Conservation (phyloP, 2,797 vertebrate species). For the Sebastes kiyomatsui region DNA sequence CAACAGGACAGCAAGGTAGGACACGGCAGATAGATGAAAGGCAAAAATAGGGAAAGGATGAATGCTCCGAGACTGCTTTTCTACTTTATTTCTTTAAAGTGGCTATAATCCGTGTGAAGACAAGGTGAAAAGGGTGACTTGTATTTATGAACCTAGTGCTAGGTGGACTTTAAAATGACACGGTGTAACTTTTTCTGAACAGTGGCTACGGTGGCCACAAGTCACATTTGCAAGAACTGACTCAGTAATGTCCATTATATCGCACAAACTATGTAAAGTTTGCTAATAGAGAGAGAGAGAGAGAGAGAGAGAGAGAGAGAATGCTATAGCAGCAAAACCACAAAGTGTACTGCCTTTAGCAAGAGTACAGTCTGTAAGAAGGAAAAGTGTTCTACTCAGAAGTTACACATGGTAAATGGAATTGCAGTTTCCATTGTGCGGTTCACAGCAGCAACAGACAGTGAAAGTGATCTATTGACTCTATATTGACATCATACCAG, state of each 20-base stretch:
- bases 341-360: too few relatives aligned
- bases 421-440: too few relatives aligned
- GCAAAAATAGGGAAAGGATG: neutral
- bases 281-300: neutral
- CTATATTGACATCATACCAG: too few relatives aligned
- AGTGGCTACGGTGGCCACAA: neutral
- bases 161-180: neutral
- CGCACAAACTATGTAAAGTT: neutral
- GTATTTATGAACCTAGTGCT: neutral
- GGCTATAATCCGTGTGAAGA: neutral
- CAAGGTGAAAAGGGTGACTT: neutral
- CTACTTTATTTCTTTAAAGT: neutral
- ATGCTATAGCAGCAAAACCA: too few relatives aligned
- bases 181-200: neutral
- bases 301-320: too few relatives aligned
- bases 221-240: neutral
- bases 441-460: too few relatives aligned
- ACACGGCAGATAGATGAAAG: conserved; percentile 4
- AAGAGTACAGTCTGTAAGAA: too few relatives aligned
- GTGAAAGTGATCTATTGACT: too few relatives aligned
- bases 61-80: neutral
- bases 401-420: too few relatives aligned
- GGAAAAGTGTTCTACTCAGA: too few relatives aligned
- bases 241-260: neutral
- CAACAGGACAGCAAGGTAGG: neutral